These are phyloP conservation scores for Halcyon leucocephala DNA, from an alignment of 2,797 vertebrate species.

Conservation along the genomic window DNA sequence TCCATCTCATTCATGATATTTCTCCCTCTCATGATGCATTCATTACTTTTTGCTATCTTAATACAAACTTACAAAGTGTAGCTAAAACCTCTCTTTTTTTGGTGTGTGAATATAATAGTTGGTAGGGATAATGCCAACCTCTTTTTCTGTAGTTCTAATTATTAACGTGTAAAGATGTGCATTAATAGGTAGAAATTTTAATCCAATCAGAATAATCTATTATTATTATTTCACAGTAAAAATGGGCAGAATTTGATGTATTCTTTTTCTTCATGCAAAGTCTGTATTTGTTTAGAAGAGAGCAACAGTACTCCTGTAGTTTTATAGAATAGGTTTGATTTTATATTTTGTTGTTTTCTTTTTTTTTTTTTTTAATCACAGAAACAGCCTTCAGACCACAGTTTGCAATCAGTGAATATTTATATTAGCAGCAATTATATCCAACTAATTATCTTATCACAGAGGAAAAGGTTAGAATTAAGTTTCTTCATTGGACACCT, in stretches of 20 bases:
- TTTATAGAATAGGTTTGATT: background rate
- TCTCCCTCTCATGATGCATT: background rate
- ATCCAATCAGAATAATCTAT: background rate
- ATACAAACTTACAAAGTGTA: background rate
- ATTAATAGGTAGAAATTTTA: slow-evolving; percentile 4
- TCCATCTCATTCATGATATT: background rate
- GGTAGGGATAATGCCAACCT: background rate
- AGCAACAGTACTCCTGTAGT: slow-evolving; percentile 29
- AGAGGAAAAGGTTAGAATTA: slow-evolving; percentile 81
- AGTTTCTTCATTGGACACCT: slow-evolving; percentile 78
- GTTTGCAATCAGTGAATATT: slow-evolving; percentile 81
- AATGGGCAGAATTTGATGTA: background rate
- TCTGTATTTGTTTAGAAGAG: slow-evolving; percentile 66
- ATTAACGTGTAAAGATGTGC: background rate
- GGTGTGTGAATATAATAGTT: background rate
- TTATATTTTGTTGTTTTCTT: background rate
- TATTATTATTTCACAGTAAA: slow-evolving; percentile 34
- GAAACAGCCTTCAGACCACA: slow-evolving; percentile 69
- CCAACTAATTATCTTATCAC: slow-evolving; percentile 83
- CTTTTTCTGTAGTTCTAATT: background rate
- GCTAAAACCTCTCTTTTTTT: background rate
- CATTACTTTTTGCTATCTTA: background rate
- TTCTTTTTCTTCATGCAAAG: slow-evolving; percentile 24
- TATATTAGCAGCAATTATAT: slow-evolving; percentile 81
- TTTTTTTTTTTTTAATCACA: background rate